Conservation (phyloP, 23 tunicate species). For the Halocynthia aurantium region DNA sequence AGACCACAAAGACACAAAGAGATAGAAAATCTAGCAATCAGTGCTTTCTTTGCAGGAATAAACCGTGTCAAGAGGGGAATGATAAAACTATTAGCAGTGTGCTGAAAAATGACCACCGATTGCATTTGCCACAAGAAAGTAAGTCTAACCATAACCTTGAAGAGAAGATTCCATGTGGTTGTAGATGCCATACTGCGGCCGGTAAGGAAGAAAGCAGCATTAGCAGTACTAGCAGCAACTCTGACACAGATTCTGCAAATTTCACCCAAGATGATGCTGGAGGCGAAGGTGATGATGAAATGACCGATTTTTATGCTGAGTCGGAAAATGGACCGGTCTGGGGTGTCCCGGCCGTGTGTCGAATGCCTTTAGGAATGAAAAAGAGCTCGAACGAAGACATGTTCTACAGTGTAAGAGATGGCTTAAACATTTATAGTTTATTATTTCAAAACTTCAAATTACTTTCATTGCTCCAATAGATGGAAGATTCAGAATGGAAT, state of each 20-base stretch:
- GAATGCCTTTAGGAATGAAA: conserved; percentile 9
- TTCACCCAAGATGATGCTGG: conserved; percentile 26
- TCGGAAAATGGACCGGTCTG: conserved; percentile 47
- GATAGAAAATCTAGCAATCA: not conserved
- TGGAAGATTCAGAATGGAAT: conserved; percentile 8
- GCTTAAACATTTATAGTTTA: not conserved
- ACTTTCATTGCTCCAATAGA: not conserved
- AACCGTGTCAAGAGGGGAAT: conserved; percentile 1
- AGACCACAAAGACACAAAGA: conserved; percentile 1
- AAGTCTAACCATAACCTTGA: not conserved
- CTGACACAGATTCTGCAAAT: conserved; percentile 32
- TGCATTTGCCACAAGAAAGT: no score
- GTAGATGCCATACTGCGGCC: not conserved
- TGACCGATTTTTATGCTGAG: conserved; percentile 76
- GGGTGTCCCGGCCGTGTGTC: conserved; percentile 44
- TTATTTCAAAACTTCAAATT: not conserved
- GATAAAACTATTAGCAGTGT: not conserved
- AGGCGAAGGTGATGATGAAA: conserved; percentile 71
- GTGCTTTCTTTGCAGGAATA: not conserved
- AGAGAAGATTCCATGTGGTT: not conserved
- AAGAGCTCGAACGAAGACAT: no score
- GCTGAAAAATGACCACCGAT: not conserved
- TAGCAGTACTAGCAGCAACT: conserved; percentile 17
- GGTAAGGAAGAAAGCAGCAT: conserved; percentile 19
- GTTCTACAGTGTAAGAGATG: no score